These are phyloP conservation scores for Scylla paramamosain DNA, from an alignment of 1,140 invertebrate genomes.

Conservation along the genomic window DNA sequence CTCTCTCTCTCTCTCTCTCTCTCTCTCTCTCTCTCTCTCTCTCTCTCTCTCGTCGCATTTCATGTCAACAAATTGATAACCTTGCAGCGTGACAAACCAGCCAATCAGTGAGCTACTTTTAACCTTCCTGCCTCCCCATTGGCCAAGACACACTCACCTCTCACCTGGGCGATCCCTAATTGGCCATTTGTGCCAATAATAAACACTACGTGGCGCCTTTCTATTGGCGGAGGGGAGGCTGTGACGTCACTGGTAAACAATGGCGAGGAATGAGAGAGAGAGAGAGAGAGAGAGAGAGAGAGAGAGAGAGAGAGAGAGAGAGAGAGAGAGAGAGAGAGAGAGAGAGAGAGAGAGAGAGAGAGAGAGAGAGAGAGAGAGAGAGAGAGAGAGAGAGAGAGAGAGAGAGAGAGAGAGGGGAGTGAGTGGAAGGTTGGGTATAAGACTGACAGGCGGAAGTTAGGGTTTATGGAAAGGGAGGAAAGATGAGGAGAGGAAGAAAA, in stretches of 20 bases:
- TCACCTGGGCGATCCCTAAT: neutral
- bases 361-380: no score
- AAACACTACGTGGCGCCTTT: neutral
- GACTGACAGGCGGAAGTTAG: neutral
- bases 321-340: no score
- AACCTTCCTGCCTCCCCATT: neutral
- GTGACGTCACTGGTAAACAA: neutral
- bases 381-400: no score
- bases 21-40: neutral
- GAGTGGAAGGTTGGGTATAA: neutral
- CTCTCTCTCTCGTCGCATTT: neutral
- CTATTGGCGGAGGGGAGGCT: neutral
- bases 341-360: no score
- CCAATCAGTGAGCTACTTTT: neutral
- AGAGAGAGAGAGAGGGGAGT: neutral
- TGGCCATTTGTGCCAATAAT: neutral
- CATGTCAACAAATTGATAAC: neutral
- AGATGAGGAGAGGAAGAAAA: neutral
- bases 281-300: no score
- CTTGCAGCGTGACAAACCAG: neutral
- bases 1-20: neutral
- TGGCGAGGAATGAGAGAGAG: neutral
- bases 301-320: no score
- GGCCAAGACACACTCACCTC: neutral
- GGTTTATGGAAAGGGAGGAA: slow-evolving; percentile 2